Percentiles rank a stretch among this genome's conserved stretches.
These are phyloP conservation scores for Galagoides demidoff DNA, from an alignment of 2,797 vertebrate species.

Conservation along the genomic window DNA sequence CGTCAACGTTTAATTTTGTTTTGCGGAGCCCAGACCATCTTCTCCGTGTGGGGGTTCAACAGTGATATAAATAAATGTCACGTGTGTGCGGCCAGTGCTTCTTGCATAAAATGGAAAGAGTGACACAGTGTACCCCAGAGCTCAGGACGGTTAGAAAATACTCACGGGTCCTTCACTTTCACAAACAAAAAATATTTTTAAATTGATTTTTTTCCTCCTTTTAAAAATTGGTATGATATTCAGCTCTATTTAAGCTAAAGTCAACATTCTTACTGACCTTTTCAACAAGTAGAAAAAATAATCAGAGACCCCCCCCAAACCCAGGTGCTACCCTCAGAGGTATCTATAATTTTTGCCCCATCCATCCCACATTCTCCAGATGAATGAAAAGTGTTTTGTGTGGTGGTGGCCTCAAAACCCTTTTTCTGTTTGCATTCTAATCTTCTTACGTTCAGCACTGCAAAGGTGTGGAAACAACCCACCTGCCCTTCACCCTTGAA, in stretches of 20 bases:
- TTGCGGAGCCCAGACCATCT: slow-evolving; percentile 79
- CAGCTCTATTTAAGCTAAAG: neutral
- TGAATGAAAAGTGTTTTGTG: neutral
- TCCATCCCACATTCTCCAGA: neutral
- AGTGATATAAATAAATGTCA: slow-evolving; percentile 51
- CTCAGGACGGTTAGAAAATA: neutral
- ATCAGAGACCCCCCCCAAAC: neutral
- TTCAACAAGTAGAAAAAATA: neutral
- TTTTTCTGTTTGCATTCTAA: too few species aligned
- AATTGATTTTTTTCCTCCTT: neutral
- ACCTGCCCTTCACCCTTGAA: too few species aligned
- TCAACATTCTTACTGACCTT: neutral
- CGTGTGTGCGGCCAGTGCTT: neutral
- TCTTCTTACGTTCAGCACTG: too few species aligned
- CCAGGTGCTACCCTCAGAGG: neutral
- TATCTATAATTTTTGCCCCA: neutral
- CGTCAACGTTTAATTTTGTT: slow-evolving; percentile 84
- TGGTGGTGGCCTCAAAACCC: neutral
- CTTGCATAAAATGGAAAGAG: neutral
- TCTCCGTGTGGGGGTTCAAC: slow-evolving; percentile 75
- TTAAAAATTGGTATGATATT: neutral
- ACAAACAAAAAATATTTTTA: neutral
- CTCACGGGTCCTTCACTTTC: neutral
- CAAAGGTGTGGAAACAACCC: too few species aligned
- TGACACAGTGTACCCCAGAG: neutral